A percentile compares a stretch with the other conserved stretches of the same genome.
phyloP scores from a whole-genome alignment of 2,888 invertebrate species.

The Athripsodes cinereus region DNA sequence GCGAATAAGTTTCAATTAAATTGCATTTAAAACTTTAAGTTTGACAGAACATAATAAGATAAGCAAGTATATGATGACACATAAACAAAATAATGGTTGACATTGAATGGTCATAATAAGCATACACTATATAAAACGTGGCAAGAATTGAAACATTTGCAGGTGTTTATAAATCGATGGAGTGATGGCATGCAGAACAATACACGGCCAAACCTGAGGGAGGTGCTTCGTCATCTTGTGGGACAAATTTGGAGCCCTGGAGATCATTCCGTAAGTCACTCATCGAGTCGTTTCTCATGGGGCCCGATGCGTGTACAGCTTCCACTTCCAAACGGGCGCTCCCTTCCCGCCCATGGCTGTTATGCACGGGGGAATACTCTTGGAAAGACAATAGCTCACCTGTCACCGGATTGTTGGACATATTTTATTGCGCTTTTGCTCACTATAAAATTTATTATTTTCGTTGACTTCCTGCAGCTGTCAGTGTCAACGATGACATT shows the following conservation, averaged over 20 bases:
- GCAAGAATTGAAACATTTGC: too few relatives aligned
- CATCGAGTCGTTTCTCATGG: constrained; percentile 32
- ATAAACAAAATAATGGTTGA: too few relatives aligned
- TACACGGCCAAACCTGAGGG: neutral
- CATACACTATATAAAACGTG: neutral
- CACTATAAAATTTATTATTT: neutral
- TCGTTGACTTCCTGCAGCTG: neutral
- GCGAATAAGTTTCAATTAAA: too few relatives aligned
- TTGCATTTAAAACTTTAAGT: too few relatives aligned
- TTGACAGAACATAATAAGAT: too few relatives aligned
- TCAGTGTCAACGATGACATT: too few relatives aligned
- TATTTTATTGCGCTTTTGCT: neutral
- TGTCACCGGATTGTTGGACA: constrained; percentile 34
- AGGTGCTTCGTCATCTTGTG: constrained; percentile 22
- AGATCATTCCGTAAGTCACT: constrained; percentile 39
- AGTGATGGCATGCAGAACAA: neutral
- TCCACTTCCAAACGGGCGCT: constrained; percentile 62
- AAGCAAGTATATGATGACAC: too few relatives aligned
- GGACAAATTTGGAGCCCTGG: constrained; percentile 27
- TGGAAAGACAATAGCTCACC: constrained; percentile 66
- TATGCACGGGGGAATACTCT: constrained; percentile 58
- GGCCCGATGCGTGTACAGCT: constrained; percentile 47
- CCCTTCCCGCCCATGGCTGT: constrained; percentile 44
- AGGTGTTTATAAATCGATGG: neutral
- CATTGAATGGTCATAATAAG: too few relatives aligned